Base-by-base conservation (phyloP, 2,888 invertebrate species). In the Drosophila longiperda region DNA sequence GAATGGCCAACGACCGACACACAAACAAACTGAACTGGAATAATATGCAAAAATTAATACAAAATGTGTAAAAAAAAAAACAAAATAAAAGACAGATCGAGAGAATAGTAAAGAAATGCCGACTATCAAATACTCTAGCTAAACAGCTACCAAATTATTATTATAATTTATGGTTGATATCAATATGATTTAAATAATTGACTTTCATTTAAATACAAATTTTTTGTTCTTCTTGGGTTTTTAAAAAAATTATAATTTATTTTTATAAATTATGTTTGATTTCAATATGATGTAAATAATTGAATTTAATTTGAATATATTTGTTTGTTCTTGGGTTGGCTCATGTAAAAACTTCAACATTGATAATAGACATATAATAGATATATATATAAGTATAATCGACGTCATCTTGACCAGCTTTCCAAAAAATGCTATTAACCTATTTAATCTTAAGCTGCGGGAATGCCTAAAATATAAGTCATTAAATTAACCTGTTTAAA, bases 1-100 rank as follows among this genome's bases (percentile, higher is more conserved):
- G 62, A 58, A 38, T 53, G 61, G 63, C 53, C 64, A 64, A 64
- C 75, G 79, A 70, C 70, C 77, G 70, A 63, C 68, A 54, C 59
- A 66, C 57, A 64, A 58, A 63, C 59, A 74, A 64, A 49, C 40
- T 49, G 17, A 65, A 57, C 52, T 40, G 38, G 20, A 53, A 62
- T 33, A 61, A 63, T 53, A n/a, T 40, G 40, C 58, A 23, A 23
- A 45, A 45, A 15, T 4, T 45, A 23, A 45, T 15, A 15, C 23
- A 23, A 45, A 20, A 45, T 20, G 59, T 29, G 29, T 29, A 60
- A 59, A 65, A 72, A 55, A 60, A 12, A 50, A 58, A 57, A 53
- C 23, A 11, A 50, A 58, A 57, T 49, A 17, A 23, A n/a, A 38
- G 32, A 54, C 3, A 8, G 8, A 45, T 17, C 33, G 26, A 50